Evolutionary conservation across 2,888 invertebrate species (phyloP).

Genomic region (Priocnemis perturbator): DNA sequence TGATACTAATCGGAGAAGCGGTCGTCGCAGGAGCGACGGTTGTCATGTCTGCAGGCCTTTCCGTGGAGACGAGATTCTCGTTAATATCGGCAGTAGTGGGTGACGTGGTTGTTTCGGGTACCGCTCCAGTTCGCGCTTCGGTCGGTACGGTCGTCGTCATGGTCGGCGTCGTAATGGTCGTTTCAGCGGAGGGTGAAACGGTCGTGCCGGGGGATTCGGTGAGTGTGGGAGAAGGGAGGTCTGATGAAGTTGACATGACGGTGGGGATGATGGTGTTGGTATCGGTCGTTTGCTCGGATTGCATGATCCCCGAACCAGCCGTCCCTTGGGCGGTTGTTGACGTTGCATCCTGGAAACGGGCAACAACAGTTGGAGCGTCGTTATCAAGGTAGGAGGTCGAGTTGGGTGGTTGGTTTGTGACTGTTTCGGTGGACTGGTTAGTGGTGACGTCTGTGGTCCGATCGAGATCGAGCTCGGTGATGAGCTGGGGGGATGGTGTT

Average conservation of each 20-base stretch:
- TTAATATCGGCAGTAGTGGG: conserved; percentile 22
- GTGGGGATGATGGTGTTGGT: conserved; percentile 37
- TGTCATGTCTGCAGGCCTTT: conserved; percentile 39
- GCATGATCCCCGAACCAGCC: conserved; percentile 66
- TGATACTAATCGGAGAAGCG: conserved; percentile 18
- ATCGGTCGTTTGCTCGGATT: conserved; percentile 54
- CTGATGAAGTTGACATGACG: conserved; percentile 27
- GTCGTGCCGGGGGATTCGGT: conserved; percentile 34
- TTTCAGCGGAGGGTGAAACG: conserved; percentile 28
- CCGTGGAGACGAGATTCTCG: conserved; percentile 45
- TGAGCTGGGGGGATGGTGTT: conserved; percentile 16
- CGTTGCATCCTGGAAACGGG: conserved; percentile 73
- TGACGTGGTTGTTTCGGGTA: conserved; percentile 22
- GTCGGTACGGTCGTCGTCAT: conserved; percentile 23
- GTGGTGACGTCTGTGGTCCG: conserved; percentile 31
- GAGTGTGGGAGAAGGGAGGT: conserved; percentile 35
- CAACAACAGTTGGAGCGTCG: conserved; percentile 69
- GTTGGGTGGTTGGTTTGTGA: conserved; percentile 42
- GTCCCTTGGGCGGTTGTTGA: conserved; percentile 74
- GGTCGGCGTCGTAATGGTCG: conserved; percentile 36
- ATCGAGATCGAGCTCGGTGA: conserved; percentile 19
- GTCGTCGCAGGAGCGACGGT: conserved; percentile 26
- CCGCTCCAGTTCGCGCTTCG: conserved; percentile 8
- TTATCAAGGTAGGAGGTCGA: conserved; percentile 58
- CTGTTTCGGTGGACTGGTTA: conserved; percentile 50